Base-by-base conservation (phyloP, 2,888 invertebrate species). In the Melinopterus prodromus region DNA sequence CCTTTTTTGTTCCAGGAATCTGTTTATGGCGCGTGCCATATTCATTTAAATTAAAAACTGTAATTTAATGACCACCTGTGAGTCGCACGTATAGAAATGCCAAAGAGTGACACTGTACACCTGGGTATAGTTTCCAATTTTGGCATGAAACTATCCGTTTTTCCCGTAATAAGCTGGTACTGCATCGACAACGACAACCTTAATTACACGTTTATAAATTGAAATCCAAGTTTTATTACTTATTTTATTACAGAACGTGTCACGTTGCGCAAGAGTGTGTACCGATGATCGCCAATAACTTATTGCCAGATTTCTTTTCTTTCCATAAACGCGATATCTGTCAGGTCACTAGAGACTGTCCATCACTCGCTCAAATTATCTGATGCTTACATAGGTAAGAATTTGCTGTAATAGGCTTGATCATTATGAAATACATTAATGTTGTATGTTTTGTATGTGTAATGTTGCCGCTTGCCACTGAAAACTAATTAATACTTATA, bases 11-110 rank as follows among this genome's bases (percentile, higher is more conserved):
- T 53, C 53, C 53, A 53, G 53, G 53, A 53, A 53, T 53, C 53
- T 53, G 2, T 9, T 53, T 53, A 53, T 53, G 53, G 53, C 53
- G 53, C 53, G 53, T 53, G 53, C 53, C 53, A 53, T 53, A 53
- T 53, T 53, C 53, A 53, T 53, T 53, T 53, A 53, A 53, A 53
- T 53, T 53, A 53, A 53, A 53, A 53, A 53, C 53, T 53, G 53
- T 12, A 9, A 53, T 12, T 12, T 53, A 53, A 53, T 53, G 53
- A 7, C 53, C 53, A 53, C 53, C 53, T 53, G 53, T 53, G 53
- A 7, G 7, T 53, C 53, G 7, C 53, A 53, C 7, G 12, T 53
- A 12, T 7, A 53, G 7, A 53, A 53, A 53, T 53, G 53, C 53
- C 53, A 53, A 7, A 12, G 53, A 12, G 53, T 53, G 53, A 53